Percentiles rank a stretch among this genome's conserved stretches.
Conservation (phyloP, 2,113 vertebrate species). For the Orthonyx spaldingii region DNA sequence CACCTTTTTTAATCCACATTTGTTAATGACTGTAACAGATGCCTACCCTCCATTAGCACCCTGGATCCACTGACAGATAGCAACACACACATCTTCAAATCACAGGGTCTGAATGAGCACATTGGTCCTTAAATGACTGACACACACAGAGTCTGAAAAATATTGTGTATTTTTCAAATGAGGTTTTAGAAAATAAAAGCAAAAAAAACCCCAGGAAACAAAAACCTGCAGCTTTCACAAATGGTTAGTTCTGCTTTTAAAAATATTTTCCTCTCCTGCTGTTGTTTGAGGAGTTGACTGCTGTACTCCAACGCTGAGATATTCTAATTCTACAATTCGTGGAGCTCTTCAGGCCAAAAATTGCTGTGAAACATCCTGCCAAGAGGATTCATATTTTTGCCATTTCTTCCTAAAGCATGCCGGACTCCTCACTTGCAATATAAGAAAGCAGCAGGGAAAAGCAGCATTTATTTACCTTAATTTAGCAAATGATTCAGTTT, state of each 20-base stretch:
- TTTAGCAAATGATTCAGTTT: slow-evolving; percentile 40
- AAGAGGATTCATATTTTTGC: background rate
- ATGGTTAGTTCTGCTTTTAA: background rate
- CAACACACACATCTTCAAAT: background rate
- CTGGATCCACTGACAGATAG: rapidly evolving
- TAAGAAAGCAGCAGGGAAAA: slow-evolving; percentile 26
- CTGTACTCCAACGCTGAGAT: background rate
- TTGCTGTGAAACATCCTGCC: slow-evolving; percentile 27
- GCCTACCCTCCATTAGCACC: background rate
- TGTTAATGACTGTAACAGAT: background rate
- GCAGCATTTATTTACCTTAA: slow-evolving; percentile 44
- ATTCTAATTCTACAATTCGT: background rate
- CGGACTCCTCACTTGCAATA: background rate
- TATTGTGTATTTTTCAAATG: background rate
- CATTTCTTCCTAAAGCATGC: background rate
- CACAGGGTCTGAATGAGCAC: background rate
- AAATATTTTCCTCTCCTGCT: background rate
- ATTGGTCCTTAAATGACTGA: background rate
- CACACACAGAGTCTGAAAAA: background rate
- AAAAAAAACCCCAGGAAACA: background rate
- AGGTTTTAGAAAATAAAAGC: background rate
- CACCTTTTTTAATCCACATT: background rate
- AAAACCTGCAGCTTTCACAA: background rate
- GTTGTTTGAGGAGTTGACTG: background rate
- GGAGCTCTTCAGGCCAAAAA: background rate